Evolutionary conservation across 2,888 invertebrate genomes (phyloP).

Genomic region (Pandemis corylana): DNA sequence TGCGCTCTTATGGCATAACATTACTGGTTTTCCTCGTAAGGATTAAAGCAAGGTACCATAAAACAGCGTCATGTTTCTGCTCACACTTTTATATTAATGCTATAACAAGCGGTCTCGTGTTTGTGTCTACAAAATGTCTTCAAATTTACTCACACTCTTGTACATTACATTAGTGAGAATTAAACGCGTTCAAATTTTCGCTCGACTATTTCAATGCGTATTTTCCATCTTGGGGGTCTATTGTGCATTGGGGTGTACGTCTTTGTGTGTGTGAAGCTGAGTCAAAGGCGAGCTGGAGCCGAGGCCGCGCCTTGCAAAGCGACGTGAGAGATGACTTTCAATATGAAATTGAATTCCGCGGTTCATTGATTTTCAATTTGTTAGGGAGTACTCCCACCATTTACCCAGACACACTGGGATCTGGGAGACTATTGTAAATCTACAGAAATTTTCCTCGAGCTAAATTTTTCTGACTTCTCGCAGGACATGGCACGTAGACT

Average conservation of each 20-base stretch:
- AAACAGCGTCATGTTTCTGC: not conserved
- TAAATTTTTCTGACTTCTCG: conserved; percentile 24
- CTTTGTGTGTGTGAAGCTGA: conserved; percentile 72
- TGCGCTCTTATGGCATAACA: no score
- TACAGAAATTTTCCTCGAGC: conserved; percentile 57
- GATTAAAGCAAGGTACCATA: not conserved
- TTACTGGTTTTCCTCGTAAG: not conserved
- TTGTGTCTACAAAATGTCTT: no score
- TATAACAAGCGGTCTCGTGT: no score
- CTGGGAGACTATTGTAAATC: conserved; percentile 72
- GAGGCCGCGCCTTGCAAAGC: conserved; percentile 67
- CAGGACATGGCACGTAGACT: not conserved
- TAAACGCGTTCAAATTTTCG: conserved; percentile 11
- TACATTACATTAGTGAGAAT: conserved; percentile 10
- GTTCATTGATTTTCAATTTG: conserved; percentile 87
- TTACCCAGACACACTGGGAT: conserved; percentile 74
- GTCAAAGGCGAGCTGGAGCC: conserved; percentile 74
- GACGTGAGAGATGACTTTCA: conserved; percentile 84
- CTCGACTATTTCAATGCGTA: conserved; percentile 26
- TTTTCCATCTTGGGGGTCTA: conserved; percentile 51
- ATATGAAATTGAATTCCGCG: conserved; percentile 88
- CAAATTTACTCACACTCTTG: not conserved
- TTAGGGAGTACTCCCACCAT: conserved; percentile 77
- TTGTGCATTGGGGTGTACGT: conserved; percentile 60
- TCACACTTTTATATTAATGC: not conserved